Base-by-base conservation (phyloP, 2,113 vertebrate species). In the Pollachius pollachius region DNA sequence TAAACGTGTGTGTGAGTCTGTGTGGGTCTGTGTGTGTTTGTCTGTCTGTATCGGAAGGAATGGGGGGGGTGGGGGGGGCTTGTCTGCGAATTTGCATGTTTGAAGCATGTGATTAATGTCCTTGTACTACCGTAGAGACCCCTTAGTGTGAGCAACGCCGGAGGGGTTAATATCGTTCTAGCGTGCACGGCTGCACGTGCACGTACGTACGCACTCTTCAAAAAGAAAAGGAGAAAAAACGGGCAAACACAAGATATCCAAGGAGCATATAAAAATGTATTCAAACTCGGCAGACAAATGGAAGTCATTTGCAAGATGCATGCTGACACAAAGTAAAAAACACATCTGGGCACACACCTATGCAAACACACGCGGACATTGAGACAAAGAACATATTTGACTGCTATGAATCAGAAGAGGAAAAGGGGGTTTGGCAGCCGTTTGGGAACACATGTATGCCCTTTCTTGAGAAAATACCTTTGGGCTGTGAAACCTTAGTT, bases 101-200 rank as follows among this genome's bases (percentile, higher is more conserved):
- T 81, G 74, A 86, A 87, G 76, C 65, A 75, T 80, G 74, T 90
- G 84, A 89, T 88, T 88, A 89, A 89, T 88, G 80, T 79, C 76
- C 65, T 64, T 70, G 62, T 66, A 17, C 62, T 70, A 37, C 80
- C 75, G 72, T 56, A 19, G 64, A 68, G 73, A 83, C 74, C 85
- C 76, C 82, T 71, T 71, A 68, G 74, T 77, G 75, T 80, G 81
- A 73, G 59, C 80, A 78, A 74, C 0, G 62, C 84, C 82, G 64
- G 52, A 77, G 73, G 83, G 81, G 75, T 76, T 81, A 74, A 78
- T 82, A 81, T 57, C 54, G 3, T 75, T 63, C 66, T 76, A 52
- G 74, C 64, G 17, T 15, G 37, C 30, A 5, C 12, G 15, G 62
- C 30, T 15, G 21, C 54, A 48, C 27, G 2, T 57, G 12, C 63